Conservation (phyloP, 1,140 invertebrate species). For the Sinonovacula constricta region DNA sequence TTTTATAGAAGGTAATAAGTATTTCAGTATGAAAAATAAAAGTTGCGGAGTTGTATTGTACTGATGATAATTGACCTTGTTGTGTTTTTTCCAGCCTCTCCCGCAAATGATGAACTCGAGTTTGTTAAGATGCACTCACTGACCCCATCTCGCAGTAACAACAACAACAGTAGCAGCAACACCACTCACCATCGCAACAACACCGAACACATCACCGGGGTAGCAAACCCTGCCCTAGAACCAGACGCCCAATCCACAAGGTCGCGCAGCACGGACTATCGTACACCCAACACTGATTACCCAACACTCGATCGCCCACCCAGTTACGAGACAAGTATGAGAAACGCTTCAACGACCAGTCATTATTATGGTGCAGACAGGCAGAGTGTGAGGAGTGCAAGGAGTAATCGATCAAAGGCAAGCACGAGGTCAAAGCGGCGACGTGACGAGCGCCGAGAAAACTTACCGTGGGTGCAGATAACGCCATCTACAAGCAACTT, state of each 20-base stretch:
- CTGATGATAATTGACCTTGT: too few species aligned
- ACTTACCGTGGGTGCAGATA: slow-evolving; percentile 75
- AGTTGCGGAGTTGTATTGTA: too few species aligned
- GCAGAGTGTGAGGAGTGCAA: slow-evolving; percentile 72
- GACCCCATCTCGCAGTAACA: slow-evolving; percentile 19
- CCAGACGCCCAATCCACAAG: slow-evolving; percentile 37
- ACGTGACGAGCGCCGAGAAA: slow-evolving; percentile 56
- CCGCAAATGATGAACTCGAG: slow-evolving; percentile 76
- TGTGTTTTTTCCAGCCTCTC: slow-evolving; percentile 64
- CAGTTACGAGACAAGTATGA: slow-evolving; percentile 73
- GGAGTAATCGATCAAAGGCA: slow-evolving; percentile 62
- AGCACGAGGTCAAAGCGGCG: slow-evolving; percentile 60
- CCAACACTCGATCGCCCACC: slow-evolving; percentile 68
- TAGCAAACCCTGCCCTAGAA: slow-evolving; percentile 21
- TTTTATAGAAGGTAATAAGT: too few species aligned
- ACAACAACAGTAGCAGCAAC: slow-evolving; percentile 3
- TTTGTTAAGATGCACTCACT: slow-evolving; percentile 77
- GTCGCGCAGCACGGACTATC: slow-evolving; percentile 33
- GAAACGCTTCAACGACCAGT: slow-evolving; percentile 61
- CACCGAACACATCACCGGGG: slow-evolving; percentile 30
- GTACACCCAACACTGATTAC: slow-evolving; percentile 24
- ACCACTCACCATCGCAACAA: slow-evolving; percentile 4
- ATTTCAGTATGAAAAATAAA: too few species aligned
- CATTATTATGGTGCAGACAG: slow-evolving; percentile 66
- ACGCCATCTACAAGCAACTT: slow-evolving; percentile 64